Evolutionary conservation across 2,888 invertebrate genomes (phyloP).

Genomic region (Mythimna loreyi): DNA sequence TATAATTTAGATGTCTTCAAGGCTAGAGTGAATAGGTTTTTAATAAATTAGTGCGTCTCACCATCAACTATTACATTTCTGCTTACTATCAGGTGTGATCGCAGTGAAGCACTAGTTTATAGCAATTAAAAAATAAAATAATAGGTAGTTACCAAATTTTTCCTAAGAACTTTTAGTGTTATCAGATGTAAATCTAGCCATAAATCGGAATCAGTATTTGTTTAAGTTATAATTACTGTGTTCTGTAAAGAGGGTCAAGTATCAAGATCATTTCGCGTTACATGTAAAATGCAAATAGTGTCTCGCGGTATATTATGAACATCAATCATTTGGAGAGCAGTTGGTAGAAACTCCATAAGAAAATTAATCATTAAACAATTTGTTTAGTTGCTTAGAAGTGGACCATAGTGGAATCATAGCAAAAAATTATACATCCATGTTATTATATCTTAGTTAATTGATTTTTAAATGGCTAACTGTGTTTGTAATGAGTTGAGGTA

Average conservation of each 20-base stretch:
- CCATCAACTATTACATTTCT: too few relatives aligned
- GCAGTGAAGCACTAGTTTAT: too few relatives aligned
- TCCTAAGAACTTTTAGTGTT: too few relatives aligned
- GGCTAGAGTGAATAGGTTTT: too few relatives aligned
- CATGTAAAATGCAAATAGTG: slow-evolving; percentile 66
- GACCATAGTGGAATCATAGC: background rate
- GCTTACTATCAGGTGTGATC: too few relatives aligned
- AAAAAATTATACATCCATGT: slow-evolving; percentile 40
- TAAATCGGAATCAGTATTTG: background rate
- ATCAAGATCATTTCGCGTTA: slow-evolving; percentile 50
- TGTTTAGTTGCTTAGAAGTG: slow-evolving; percentile 20
- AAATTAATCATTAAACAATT: slow-evolving; percentile 58
- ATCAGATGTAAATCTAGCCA: background rate
- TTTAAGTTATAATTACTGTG: background rate
- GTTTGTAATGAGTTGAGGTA: slow-evolving; percentile 12
- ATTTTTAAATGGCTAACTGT: slow-evolving; percentile 39
- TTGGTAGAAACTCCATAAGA: slow-evolving; percentile 43
- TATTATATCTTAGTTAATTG: slow-evolving; percentile 45
- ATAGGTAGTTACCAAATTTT: too few relatives aligned
- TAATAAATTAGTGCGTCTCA: too few relatives aligned
- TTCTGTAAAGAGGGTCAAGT: slow-evolving; percentile 41
- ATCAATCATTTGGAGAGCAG: slow-evolving; percentile 71
- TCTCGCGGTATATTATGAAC: slow-evolving; percentile 56
- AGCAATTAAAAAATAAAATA: too few relatives aligned
- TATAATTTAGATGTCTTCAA: too few relatives aligned